Percentiles rank a stretch among this genome's conserved stretches.
Evolutionary conservation across 2,888 invertebrate genomes (phyloP).

Genomic region (Cheilosia variabilis): DNA sequence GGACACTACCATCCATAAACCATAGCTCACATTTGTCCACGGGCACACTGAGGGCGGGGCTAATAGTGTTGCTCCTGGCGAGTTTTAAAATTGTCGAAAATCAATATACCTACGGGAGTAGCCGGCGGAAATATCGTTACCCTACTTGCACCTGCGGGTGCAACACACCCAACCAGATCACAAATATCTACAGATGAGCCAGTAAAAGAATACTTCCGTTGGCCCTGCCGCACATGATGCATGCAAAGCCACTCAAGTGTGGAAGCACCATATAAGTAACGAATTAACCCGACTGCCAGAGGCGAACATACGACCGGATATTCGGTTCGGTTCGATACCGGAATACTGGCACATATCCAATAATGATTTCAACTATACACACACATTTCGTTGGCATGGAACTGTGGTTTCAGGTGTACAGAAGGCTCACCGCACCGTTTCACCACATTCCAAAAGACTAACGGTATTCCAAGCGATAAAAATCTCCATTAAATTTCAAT

Average conservation of each 20-base stretch:
- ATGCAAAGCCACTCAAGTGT: conserved; percentile 65
- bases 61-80: conserved; percentile 35
- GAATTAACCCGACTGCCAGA: conserved; percentile 66
- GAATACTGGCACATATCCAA: conserved; percentile 64
- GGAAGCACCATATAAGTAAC: conserved; percentile 69
- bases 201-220: conserved; percentile 44
- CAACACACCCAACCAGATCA: conserved; percentile 22
- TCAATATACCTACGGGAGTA: conserved; percentile 25
- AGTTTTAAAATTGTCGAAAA: conserved; percentile 34
- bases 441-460: conserved; percentile 58
- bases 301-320: conserved; percentile 57
- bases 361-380: conserved; percentile 36
- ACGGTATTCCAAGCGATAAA: conserved; percentile 72
- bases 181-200: conserved; percentile 38
- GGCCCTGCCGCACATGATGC: conserved; percentile 57
- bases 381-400: conserved; percentile 13
- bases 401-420: conserved; percentile 34
- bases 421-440: conserved; percentile 8
- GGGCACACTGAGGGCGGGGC: neutral
- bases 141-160: conserved; percentile 2
- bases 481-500: conserved; percentile 74
- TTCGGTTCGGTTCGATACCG: conserved; percentile 55
- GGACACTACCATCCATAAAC: conserved; percentile 34
- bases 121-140: conserved; percentile 5
- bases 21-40: conserved; percentile 22